These are phyloP conservation scores for Papilio machaon DNA, from an alignment of 1,140 invertebrate species.

Conservation along the genomic window DNA sequence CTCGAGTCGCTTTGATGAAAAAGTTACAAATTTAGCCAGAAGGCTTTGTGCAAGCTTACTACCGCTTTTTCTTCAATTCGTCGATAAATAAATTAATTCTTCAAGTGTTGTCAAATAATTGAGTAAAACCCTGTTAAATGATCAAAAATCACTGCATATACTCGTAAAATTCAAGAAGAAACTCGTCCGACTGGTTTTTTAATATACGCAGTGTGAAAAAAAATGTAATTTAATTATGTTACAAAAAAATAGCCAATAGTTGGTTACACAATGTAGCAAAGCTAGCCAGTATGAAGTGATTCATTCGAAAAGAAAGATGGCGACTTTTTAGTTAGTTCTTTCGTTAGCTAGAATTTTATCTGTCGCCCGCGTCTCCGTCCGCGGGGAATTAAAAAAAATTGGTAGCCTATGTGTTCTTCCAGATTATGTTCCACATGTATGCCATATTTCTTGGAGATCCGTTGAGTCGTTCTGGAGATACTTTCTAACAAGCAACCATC, in stretches of 20 bases:
- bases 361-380: too few relatives aligned
- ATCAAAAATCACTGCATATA: slow-evolving; percentile 17
- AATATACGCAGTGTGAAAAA: slow-evolving; percentile 24
- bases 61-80: neutral
- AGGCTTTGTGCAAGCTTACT: neutral
- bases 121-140: slow-evolving; percentile 11
- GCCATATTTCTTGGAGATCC: too few relatives aligned
- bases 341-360: neutral
- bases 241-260: slow-evolving; percentile 26
- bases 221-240: slow-evolving; percentile 28
- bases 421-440: too few relatives aligned
- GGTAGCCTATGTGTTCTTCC: too few relatives aligned
- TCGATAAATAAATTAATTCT: neutral
- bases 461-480: too few relatives aligned
- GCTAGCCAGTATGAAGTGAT: neutral
- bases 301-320: slow-evolving; percentile 1
- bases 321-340: neutral
- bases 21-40: neutral
- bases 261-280: slow-evolving; percentile 15
- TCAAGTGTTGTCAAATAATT: neutral
- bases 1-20: neutral
- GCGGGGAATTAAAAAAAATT: too few relatives aligned
- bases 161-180: slow-evolving; percentile 21
- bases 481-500: too few relatives aligned
- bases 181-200: slow-evolving; percentile 19